These are phyloP conservation scores for Tetranychus urticae DNA, from an alignment of 1,140 invertebrate species.

Conservation along the genomic window DNA sequence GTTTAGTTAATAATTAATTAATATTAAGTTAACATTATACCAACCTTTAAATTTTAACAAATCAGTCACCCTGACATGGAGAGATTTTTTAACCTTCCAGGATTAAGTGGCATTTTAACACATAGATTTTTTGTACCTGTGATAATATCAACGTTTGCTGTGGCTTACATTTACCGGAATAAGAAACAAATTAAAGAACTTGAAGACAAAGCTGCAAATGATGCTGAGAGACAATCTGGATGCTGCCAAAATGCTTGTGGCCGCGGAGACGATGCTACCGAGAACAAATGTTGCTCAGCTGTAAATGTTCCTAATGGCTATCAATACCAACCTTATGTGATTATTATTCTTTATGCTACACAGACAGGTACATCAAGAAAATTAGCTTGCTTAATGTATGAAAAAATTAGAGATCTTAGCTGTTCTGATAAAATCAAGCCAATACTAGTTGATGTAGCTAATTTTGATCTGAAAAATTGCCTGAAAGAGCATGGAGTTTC, in stretches of 20 bases:
- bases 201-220: background rate
- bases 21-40: too few species aligned
- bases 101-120: background rate
- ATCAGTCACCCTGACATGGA: too few species aligned
- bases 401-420: background rate
- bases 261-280: too few species aligned
- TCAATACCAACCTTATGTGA: background rate
- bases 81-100: too few species aligned
- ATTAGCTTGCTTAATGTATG: conserved; percentile 4
- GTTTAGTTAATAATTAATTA: too few species aligned
- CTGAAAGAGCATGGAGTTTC: background rate
- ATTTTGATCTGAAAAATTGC: background rate
- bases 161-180: background rate
- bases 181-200: background rate
- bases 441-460: background rate
- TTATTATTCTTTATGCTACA: conserved; percentile 3
- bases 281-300: background rate
- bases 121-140: background rate
- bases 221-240: background rate
- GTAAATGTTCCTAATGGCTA: background rate
- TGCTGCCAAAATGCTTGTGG: background rate
- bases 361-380: conserved; percentile 3
- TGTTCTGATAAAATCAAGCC: too few species aligned
- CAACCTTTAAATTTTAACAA: too few species aligned
- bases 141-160: background rate